phyloP scores from a whole-genome alignment of 2,113 vertebrate species.

The Laticauda colubrina region DNA sequence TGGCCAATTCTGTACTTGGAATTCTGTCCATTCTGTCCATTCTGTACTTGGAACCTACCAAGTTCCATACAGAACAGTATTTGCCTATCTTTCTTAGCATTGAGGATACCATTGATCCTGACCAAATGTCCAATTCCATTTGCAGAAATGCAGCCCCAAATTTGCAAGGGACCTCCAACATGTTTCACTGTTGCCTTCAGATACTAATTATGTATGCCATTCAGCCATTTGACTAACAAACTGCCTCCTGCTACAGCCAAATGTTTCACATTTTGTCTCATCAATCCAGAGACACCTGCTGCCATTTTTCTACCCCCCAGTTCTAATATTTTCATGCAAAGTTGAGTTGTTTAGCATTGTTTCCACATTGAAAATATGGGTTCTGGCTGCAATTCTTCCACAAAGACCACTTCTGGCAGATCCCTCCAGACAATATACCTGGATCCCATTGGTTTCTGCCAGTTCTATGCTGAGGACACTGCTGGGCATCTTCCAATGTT shows the following conservation, averaged over 20 bases:
- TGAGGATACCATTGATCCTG: neutral
- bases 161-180: neutral
- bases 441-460: neutral
- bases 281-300: neutral
- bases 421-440: neutral
- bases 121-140: neutral
- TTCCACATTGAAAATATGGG: neutral
- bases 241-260: neutral
- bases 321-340: neutral
- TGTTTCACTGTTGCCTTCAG: neutral
- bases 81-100: neutral
- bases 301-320: neutral
- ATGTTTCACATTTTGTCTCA: neutral
- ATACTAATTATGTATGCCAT: neutral
- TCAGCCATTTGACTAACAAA: neutral
- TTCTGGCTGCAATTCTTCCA: neutral
- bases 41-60: too few relatives aligned
- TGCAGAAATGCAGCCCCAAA: neutral
- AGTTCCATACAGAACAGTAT: too few relatives aligned
- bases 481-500: too few relatives aligned
- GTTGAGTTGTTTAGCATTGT: neutral
- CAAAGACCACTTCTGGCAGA: neutral
- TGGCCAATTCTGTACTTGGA: too few relatives aligned
- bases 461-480: too few relatives aligned
- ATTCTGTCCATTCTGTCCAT: too few relatives aligned